Percentiles rank a stretch among this genome's conserved stretches.
These are phyloP conservation scores for Morpho achilles DNA, from an alignment of 2,888 invertebrate genomes.

Conservation along the genomic window DNA sequence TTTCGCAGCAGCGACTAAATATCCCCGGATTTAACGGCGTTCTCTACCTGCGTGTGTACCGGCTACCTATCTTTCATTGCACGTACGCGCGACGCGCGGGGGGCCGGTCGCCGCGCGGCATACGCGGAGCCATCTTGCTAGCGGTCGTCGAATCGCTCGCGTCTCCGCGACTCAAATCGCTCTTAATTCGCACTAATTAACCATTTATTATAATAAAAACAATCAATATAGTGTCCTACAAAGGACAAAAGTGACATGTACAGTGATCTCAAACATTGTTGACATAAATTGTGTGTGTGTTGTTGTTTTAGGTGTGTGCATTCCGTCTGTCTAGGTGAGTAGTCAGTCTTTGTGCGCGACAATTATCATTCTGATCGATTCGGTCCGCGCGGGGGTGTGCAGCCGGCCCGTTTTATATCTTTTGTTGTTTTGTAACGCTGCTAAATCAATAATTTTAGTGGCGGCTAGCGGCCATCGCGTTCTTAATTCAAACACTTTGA, in stretches of 20 bases:
- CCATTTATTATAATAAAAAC: conserved; percentile 48
- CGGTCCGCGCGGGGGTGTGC: conserved; percentile 70
- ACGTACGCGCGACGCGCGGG: conserved; percentile 73
- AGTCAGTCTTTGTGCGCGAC: conserved; percentile 76
- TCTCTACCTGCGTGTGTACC: conserved; percentile 50
- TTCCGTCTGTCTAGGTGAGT: conserved; percentile 72
- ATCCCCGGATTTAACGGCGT: conserved; percentile 48
- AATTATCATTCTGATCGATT: conserved; percentile 78
- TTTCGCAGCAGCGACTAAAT: conserved; percentile 13
- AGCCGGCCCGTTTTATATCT: conserved; percentile 72
- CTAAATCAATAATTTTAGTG: conserved; percentile 77
- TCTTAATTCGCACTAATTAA: conserved; percentile 74
- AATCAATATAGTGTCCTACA: conserved; percentile 41
- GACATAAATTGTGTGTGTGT: conserved; percentile 59
- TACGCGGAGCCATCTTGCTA: conserved; percentile 72
- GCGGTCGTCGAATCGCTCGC: conserved; percentile 72
- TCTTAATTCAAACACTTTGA: conserved; percentile 38
- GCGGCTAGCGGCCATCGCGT: conserved; percentile 46
- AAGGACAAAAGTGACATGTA: conserved; percentile 41
- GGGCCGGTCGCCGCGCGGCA: conserved; percentile 58
- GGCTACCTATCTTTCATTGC: conserved; percentile 78
- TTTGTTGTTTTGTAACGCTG: conserved; percentile 76
- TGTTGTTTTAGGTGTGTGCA: conserved; percentile 68
- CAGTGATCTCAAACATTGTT: conserved; percentile 48
- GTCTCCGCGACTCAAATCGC: conserved; percentile 67